Evolutionary conservation across 2,113 vertebrate species (phyloP), one percentile per base, ranked within the genome.

Genomic region (Brevimyrus niger): DNA sequence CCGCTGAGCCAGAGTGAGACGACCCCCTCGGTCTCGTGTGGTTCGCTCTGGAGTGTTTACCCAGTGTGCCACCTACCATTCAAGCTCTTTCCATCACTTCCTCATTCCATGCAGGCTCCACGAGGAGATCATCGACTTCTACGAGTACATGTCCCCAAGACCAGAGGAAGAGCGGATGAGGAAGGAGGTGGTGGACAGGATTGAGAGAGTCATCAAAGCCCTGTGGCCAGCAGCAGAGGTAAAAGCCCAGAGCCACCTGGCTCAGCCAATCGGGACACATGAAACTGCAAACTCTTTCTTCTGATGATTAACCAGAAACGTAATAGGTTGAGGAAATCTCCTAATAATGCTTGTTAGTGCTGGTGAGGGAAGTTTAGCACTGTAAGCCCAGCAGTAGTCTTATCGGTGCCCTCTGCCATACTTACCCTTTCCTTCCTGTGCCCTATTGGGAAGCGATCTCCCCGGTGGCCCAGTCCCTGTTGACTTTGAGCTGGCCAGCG

Each of bases 81-180:
- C 61, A 31, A 13, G n/a, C 61, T 19, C 73, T 38, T 42, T 80
- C 5, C 50, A 17, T 65, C 61, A 3, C 48, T 3, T 87, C 50
- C 86, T 91, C 8, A 90, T 17, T 92, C 6, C 9, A 0, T 85
- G 23, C 91, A 99, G 98, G 91, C 96, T 99, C 89, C 98, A 99
- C 90, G 98, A 99, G 94, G 98, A 99, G 94, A 99, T 99, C 91
- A 97, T 95, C 90, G 98, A 99, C 92, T 99, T 99, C 91, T 99
- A 97, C 87, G 97, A 97, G 35, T 99, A 99, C 90, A 98, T 99
- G 95, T 99, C 98, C 91, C 97, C 98, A 17, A 95, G 97, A 90
- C 97, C 96, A 50, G 98, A 99, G 94, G 98, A 99, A 90, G 96
- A 98, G 92, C 97, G 95, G 89, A 99, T 99, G 98, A 96, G 98